Percentiles rank a stretch among this genome's conserved stretches.
These are phyloP conservation scores for Champsocephalus esox DNA, from an alignment of 2,797 vertebrate genomes.

Conservation along the genomic window DNA sequence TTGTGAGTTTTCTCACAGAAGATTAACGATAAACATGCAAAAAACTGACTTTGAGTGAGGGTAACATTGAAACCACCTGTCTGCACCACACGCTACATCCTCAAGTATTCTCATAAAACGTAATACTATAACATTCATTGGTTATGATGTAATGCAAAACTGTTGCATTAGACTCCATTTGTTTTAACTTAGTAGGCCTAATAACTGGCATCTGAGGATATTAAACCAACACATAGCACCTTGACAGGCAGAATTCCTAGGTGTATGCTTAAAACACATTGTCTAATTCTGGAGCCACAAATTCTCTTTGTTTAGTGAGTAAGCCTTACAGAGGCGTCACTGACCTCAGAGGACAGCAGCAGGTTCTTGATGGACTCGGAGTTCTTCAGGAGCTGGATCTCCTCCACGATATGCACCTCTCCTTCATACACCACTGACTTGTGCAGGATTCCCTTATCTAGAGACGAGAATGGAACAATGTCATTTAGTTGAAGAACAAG, in stretches of 20 bases:
- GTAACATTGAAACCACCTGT: background rate
- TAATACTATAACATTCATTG: too few relatives aligned
- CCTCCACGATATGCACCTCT: slow-evolving; percentile 92
- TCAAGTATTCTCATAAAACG: background rate
- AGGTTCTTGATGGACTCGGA: slow-evolving; percentile 90
- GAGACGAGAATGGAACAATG: background rate
- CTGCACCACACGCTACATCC: background rate
- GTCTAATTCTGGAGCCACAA: background rate
- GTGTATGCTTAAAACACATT: background rate
- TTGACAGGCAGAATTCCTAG: background rate
- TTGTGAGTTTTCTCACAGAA: background rate
- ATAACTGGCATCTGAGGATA: background rate
- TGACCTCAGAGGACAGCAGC: slow-evolving; percentile 90
- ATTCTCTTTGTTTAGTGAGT: background rate
- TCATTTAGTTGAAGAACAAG: background rate
- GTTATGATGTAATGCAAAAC: too few relatives aligned
- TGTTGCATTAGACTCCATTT: too few relatives aligned
- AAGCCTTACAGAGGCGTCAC: background rate
- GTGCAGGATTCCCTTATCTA: slow-evolving; percentile 93
- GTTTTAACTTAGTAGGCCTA: background rate
- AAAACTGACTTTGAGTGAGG: background rate
- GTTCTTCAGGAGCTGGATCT: slow-evolving; percentile 91
- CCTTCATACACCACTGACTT: slow-evolving; percentile 90
- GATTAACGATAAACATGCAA: background rate
- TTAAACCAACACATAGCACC: background rate